Evolutionary conservation across 2,113 vertebrate genomes (phyloP).

Genomic region (Ellobius talpinus): DNA sequence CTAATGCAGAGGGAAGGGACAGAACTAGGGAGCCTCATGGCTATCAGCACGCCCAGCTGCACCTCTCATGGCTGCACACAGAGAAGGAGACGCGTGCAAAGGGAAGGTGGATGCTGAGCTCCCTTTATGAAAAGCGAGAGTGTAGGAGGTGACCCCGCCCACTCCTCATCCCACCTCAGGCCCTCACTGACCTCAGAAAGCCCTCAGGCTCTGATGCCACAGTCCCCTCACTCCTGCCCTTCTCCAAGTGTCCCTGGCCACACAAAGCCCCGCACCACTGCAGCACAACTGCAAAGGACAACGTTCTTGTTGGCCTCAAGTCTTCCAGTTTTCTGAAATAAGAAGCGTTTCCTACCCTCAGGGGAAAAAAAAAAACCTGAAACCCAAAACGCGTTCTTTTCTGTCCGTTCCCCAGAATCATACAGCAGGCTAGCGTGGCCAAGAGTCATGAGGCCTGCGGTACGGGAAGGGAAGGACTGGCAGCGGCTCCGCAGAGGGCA

Average conservation of each 20-base stretch:
- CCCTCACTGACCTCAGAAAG: background rate
- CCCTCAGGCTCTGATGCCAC: background rate
- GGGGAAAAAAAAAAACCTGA: background rate
- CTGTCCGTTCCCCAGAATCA: background rate
- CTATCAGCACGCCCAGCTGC: too few relatives aligned
- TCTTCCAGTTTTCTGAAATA: background rate
- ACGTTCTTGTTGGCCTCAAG: background rate
- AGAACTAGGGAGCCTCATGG: too few relatives aligned
- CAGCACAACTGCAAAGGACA: background rate
- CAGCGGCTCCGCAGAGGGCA: background rate
- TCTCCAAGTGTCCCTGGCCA: background rate
- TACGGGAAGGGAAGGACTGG: background rate
- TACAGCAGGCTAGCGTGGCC: background rate
- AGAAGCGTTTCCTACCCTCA: background rate
- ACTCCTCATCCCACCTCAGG: background rate
- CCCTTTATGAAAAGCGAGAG: background rate
- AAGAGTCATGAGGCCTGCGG: background rate
- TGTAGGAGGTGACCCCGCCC: background rate
- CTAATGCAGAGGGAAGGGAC: background rate
- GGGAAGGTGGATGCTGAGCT: background rate
- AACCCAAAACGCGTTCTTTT: background rate
- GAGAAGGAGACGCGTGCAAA: background rate
- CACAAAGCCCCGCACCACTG: background rate
- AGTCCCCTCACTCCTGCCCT: background rate
- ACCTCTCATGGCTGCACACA: background rate